Base-by-base conservation (phyloP, 2,797 vertebrate species). In the Acanthurus tractus region DNA sequence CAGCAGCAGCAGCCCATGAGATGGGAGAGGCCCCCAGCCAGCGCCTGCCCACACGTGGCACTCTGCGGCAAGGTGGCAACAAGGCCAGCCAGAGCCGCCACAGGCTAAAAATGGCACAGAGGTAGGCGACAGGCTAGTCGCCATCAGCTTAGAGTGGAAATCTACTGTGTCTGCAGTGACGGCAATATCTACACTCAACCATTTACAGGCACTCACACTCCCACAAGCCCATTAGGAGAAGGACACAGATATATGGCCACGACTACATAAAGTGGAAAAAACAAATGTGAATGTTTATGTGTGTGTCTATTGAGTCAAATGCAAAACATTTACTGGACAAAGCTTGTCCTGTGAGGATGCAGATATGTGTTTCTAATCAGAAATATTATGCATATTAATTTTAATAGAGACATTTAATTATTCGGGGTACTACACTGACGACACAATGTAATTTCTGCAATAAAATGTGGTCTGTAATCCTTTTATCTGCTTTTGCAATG, bases 21-120 rank as follows among this genome's bases (percentile, higher is more conserved):
- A 75, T 53, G 74, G 71, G 58, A 17, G 75, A 22, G 82, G 78
- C 72, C 63, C 75, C 59, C 18, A 40, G 79, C 70, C 71, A 87
- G 78, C 36, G 25, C 44, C 46, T 79, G 84, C 89, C 84, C 79
- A 91, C 87, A 91, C 89, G 92, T 80, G 94, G 89, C 89, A 96
- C 86, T 71, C 89, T 70, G 82, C 3, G 15, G 83, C 65, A 76
- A 90, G 90, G 85, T 86, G 89, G 88, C 74, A 86, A 72, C 22
- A 17, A 65, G 84, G 79, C 58, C 74, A 53, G 70, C 74, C 85
- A 88, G 85, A 82, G 75, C 67, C 12, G 78, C 80, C 86, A 64
- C 81, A 66, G 52, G 63, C 95, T 95, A 95, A 95, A 96, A 94
- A 92, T 69, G 45, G 56, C 90, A 76, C 78, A 11, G 67, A 86